Conservation (phyloP, 2,797 vertebrate genomes). For the Catharus ustulatus region DNA sequence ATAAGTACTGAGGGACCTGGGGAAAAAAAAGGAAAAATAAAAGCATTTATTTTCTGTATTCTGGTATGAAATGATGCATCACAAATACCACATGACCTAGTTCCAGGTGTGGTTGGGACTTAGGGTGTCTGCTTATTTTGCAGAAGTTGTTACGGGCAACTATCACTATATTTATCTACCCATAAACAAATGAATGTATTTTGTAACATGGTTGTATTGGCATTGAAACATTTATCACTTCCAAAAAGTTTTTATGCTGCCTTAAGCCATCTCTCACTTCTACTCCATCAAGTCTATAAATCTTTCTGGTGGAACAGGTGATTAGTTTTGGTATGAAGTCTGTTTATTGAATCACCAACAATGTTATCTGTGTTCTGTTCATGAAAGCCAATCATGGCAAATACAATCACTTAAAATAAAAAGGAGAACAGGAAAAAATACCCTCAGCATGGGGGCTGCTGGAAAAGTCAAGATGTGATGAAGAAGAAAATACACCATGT, state of each 20-base stretch:
- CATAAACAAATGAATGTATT: constrained; percentile 54
- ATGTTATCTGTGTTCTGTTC: constrained; percentile 59
- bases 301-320: constrained; percentile 54
- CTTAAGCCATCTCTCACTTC: constrained; percentile 56
- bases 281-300: constrained; percentile 41
- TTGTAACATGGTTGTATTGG: constrained; percentile 38
- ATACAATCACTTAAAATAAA: constrained; percentile 24
- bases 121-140: constrained; percentile 31
- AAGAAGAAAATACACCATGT: neutral
- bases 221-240: constrained; percentile 44
- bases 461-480: neutral
- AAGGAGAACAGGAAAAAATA: neutral
- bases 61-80: neutral
- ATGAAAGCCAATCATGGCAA: neutral
- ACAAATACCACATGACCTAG: neutral
- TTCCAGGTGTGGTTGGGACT: neutral
- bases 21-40: neutral
- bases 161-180: constrained; percentile 25
- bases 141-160: neutral
- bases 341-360: constrained; percentile 36
- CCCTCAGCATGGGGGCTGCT: neutral
- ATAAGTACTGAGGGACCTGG: neutral
- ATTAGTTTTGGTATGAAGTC: constrained; percentile 67
- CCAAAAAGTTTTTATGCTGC: constrained; percentile 48
- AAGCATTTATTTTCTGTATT: neutral